Base-by-base conservation (phyloP, 2,113 vertebrate genomes). In the Excalfactoria chinensis region DNA sequence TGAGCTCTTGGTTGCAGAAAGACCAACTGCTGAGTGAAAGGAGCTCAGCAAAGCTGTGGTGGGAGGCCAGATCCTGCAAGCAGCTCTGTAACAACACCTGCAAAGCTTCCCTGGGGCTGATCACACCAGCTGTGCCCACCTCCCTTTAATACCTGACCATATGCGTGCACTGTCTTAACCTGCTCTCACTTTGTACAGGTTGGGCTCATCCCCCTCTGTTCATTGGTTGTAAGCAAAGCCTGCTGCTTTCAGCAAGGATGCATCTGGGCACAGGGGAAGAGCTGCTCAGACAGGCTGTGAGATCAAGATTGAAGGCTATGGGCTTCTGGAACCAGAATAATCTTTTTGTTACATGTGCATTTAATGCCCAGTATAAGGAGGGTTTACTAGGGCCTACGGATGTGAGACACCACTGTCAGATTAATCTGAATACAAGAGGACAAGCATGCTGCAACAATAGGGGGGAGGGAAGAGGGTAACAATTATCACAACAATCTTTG, bases 311-410 rank as follows among this genome's bases (percentile, higher is more conserved):
- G 84, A 62, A 67, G 72, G 59, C 41, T 56, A 16, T 12, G 13
- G 67, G 49, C 37, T 91, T 21, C 66, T 63, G 86, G 79, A 87
- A 56, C 70, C 60, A 94, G 43, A 79, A 87, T 44, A 26, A 64
- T 80, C 60, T 90, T 84, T 93, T 53, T 85, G 35, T 88, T 84
- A 21, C 37, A 4, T 21, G 11, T 51, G 37, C 30, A 82, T 59
- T 55, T 75, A 92, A 77, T 79, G 82, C 26, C 72, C 78, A 28
- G 63, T 88, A 34, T 89, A 95, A 91, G 70, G 77, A 92, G 74
- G 67, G 89, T 85, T 93, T 84, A 87, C 93, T 93, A 76, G 84
- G 82, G 88, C 87, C 84, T 93, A 92, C 20, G 5, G 84, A 82
- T 0, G 28, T 51, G 80, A 93, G 73, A 71, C 79, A 81, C 85